Evolutionary conservation across 2,113 vertebrate genomes (phyloP), one percentile per base, ranked within the genome.

Genomic region (Prinia subflava): DNA sequence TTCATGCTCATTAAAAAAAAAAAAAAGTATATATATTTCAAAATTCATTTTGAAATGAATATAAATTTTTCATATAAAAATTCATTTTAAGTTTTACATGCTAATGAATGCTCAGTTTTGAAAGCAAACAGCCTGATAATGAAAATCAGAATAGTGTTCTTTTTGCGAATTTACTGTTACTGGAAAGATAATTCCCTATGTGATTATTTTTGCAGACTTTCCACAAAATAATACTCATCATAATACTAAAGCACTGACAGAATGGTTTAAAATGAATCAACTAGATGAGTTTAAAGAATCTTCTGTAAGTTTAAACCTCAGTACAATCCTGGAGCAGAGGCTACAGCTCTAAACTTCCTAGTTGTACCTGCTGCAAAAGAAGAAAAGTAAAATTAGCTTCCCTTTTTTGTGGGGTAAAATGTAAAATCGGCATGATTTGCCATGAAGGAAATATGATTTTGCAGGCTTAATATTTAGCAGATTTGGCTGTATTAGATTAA

Each of bases 141-240:
- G 25, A 53, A 83, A 95, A 89, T 69, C 31, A 57, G 30, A 84
- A 22, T 24, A 82, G 3, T 49, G 8, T 47, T 88, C 42, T 68
- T 90, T 46, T 56, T 53, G 20, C 9, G 55, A 71, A 59, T 24
- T 78, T 69, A 67, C 83, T 62, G 8, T 52, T 86, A 76, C n/a
- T 55, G 53, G 62, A 94, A 83, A 89, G 30, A 60, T 70, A 42
- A 83, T 75, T 89, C 41, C 28, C 13, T 69, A 15, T 37, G 35
- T 83, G 62, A 85, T 77, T 68, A 77, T 74, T 94, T 92, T 87
- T 94, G 33, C 74, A 84, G 68, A 50, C 16, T 86, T 91, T 76
- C n/a, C 47, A 69, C 35, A 79, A 70, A 96, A 55, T 69, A 94
- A 56, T 79, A 65, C 13, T 68, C 31, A 52, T 90, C 41, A 60